Conservation (phyloP, 2,888 invertebrate species). For the Yponomeuta malinellus region DNA sequence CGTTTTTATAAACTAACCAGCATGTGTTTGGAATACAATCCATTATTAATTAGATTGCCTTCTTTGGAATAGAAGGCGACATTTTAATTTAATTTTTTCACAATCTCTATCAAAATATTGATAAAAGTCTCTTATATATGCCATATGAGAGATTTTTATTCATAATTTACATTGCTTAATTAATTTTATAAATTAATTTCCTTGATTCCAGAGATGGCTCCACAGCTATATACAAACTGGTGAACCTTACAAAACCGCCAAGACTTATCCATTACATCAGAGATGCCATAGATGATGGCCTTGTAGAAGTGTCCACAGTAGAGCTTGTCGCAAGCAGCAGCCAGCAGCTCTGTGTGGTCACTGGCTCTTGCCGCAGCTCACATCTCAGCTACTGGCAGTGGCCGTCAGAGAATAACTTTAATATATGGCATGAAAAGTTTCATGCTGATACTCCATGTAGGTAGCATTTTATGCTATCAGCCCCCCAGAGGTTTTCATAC, state of each 20-base stretch:
- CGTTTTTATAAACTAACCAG: too few relatives aligned
- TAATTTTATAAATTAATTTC: too few relatives aligned
- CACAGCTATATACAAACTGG: conserved; percentile 38
- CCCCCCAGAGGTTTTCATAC: too few relatives aligned
- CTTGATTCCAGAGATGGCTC: conserved; percentile 56
- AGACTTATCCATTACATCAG: conserved; percentile 36
- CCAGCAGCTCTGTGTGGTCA: conserved; percentile 31
- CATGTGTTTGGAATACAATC: too few relatives aligned
- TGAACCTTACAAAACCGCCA: conserved; percentile 35
- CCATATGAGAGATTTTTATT: too few relatives aligned
- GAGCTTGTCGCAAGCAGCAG: conserved; percentile 36
- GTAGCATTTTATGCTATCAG: neutral
- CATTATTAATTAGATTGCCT: too few relatives aligned
- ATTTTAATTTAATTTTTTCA: too few relatives aligned
- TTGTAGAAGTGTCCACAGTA: conserved; percentile 54
- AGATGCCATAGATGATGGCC: conserved; percentile 50
- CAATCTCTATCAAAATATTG: too few relatives aligned
- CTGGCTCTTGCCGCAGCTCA: conserved; percentile 40
- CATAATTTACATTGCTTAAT: too few relatives aligned
- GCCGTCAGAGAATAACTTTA: conserved; percentile 14
- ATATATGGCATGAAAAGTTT: neutral
- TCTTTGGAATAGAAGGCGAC: too few relatives aligned
- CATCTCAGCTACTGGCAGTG: conserved; percentile 37
- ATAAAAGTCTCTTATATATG: too few relatives aligned
- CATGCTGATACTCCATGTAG: neutral